These are phyloP conservation scores for Phanerotoma sp. DNA, from an alignment of 2,888 invertebrate genomes.

Conservation along the genomic window DNA sequence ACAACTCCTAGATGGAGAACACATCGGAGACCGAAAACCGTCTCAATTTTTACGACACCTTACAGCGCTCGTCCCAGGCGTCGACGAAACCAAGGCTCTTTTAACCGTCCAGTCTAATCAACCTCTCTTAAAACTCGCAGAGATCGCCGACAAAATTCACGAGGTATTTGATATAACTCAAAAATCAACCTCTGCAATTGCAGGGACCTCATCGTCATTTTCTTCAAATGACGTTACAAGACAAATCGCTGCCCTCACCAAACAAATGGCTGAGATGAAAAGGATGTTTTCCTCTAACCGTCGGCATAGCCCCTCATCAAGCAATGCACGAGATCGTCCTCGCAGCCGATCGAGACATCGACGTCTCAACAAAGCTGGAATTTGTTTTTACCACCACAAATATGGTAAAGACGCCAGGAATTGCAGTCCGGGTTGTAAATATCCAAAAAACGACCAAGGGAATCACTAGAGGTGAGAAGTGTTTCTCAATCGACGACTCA, in stretches of 20 bases:
- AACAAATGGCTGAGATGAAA: background rate
- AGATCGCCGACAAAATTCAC: background rate
- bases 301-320: background rate
- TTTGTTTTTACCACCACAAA: slow-evolving; percentile 21
- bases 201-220: background rate
- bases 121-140: background rate
- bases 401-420: slow-evolving; percentile 18
- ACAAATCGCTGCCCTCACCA: slow-evolving; percentile 1
- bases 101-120: slow-evolving; percentile 17
- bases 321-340: background rate
- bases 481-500: slow-evolving; percentile 15
- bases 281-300: background rate
- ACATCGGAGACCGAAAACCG: slow-evolving; percentile 33
- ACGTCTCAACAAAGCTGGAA: background rate
- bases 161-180: background rate
- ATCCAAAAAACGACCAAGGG: slow-evolving; percentile 23
- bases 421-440: slow-evolving; percentile 21
- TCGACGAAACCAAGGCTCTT: slow-evolving; percentile 12
- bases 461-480: slow-evolving; percentile 36
- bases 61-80: slow-evolving; percentile 26
- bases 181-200: background rate
- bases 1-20: slow-evolving; percentile 29
- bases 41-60: slow-evolving; percentile 40
- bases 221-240: background rate
- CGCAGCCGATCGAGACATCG: slow-evolving; percentile 5